phyloP scores from a whole-genome alignment of 2,888 invertebrate genomes.

The Eustalomyia histrio region DNA sequence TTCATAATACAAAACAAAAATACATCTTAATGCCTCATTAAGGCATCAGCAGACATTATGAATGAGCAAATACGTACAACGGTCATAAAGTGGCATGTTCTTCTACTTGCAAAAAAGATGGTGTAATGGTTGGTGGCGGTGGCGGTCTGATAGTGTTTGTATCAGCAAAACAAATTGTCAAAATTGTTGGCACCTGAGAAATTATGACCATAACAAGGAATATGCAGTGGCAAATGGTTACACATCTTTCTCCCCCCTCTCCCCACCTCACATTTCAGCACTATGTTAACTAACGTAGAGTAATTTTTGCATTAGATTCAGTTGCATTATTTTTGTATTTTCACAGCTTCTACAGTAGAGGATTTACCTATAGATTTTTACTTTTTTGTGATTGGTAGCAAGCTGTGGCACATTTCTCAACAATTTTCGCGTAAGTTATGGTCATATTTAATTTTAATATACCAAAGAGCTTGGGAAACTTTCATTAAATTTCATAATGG shows the following conservation, averaged over 20 bases:
- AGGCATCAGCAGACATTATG: constrained; percentile 49
- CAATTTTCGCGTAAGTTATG: constrained; percentile 77
- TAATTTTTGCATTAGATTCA: constrained; percentile 52
- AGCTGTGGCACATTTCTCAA: constrained; percentile 64
- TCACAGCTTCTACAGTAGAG: constrained; percentile 63
- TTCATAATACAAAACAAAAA: constrained; percentile 48
- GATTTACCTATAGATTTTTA: constrained; percentile 38
- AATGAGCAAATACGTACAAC: not conserved
- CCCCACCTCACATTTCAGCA: not conserved
- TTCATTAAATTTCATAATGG: constrained; percentile 31
- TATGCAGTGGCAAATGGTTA: constrained; percentile 61
- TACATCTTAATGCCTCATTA: constrained; percentile 61
- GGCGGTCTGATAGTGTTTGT: constrained; percentile 42
- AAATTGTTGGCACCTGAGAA: constrained; percentile 70
- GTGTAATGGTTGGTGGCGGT: constrained; percentile 7
- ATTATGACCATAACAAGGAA: constrained; percentile 53
- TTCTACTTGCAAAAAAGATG: not conserved
- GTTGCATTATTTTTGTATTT: constrained; percentile 43
- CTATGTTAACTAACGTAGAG: constrained; percentile 31
- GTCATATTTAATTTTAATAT: constrained; percentile 68
- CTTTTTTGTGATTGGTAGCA: constrained; percentile 63
- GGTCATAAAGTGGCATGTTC: not conserved
- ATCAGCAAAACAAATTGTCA: constrained; percentile 68
- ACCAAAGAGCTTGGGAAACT: constrained; percentile 52
- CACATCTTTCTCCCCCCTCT: constrained; percentile 31